phyloP scores from a whole-genome alignment of 2,113 vertebrate genomes.

The Protobothrops flavoviridis region DNA sequence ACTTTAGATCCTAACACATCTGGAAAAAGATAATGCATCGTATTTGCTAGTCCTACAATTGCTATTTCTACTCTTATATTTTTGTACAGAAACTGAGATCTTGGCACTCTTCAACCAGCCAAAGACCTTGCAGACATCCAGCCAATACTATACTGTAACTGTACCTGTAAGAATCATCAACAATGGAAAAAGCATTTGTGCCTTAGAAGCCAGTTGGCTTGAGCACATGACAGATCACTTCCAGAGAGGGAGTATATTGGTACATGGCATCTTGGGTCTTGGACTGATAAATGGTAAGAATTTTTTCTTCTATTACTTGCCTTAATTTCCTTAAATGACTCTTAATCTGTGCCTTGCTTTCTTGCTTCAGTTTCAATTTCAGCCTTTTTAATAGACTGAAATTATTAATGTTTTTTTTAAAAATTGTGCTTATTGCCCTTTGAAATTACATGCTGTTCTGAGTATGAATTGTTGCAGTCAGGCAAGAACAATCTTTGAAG shows the following conservation, averaged over 20 bases:
- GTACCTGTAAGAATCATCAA: constrained; percentile 88
- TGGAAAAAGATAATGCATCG: background rate
- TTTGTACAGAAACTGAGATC: constrained; percentile 79
- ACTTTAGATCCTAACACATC: background rate
- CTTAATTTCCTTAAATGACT: constrained; percentile 35
- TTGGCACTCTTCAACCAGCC: constrained; percentile 91
- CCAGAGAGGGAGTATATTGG: constrained; percentile 89
- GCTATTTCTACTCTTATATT: background rate
- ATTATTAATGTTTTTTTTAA: background rate
- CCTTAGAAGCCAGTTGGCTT: constrained; percentile 93
- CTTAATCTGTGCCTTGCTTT: background rate
- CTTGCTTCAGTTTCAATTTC: background rate
- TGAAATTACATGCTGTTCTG: constrained; percentile 25
- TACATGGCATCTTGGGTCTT: constrained; percentile 90
- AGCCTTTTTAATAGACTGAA: constrained; percentile 19
- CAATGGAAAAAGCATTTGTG: constrained; percentile 78
- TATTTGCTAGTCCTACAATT: constrained; percentile 8
- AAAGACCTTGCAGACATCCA: constrained; percentile 69
- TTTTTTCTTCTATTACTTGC: constrained; percentile 7
- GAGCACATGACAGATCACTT: constrained; percentile 99
- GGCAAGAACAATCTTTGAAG: background rate
- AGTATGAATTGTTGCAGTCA: constrained; percentile 40
- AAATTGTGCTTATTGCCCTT: constrained; percentile 48
- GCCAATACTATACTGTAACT: constrained; percentile 89
- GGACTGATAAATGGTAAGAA: constrained; percentile 80